Conservation (phyloP, 2,797 vertebrate genomes). For the Tolypeutes matacus region DNA sequence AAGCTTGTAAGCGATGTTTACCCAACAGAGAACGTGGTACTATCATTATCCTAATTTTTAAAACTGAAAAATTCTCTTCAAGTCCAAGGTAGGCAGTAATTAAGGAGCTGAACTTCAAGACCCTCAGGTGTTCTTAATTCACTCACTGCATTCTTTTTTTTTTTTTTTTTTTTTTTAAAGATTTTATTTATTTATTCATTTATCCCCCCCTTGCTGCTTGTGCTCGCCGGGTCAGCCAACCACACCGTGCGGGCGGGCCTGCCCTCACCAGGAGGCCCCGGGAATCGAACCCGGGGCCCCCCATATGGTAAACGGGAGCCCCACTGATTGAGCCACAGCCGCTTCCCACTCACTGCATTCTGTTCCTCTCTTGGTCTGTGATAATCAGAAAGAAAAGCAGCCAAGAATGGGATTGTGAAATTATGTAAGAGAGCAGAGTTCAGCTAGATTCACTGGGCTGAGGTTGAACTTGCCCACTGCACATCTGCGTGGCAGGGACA, state of each 20-base stretch:
- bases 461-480: not conserved
- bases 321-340: too few species aligned
- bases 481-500: not conserved
- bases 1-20: not conserved
- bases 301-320: too few species aligned
- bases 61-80: not conserved
- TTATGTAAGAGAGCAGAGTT: not conserved
- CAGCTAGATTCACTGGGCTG: not conserved
- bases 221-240: too few species aligned
- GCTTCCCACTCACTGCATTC: not conserved
- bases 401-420: not conserved
- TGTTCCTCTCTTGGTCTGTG: not conserved
- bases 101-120: constrained; percentile 11
- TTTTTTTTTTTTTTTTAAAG: too few species aligned
- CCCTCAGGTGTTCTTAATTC: not conserved
- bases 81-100: not conserved
- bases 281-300: too few species aligned
- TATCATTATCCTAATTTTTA: not conserved
- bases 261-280: too few species aligned
- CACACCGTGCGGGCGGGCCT: too few species aligned
- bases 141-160: not conserved
- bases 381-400: not conserved
- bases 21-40: not conserved
- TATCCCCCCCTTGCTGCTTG: too few species aligned
- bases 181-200: too few species aligned